Evolutionary conservation across 2,113 vertebrate genomes (phyloP).

Genomic region (Stigmatopora nigra): DNA sequence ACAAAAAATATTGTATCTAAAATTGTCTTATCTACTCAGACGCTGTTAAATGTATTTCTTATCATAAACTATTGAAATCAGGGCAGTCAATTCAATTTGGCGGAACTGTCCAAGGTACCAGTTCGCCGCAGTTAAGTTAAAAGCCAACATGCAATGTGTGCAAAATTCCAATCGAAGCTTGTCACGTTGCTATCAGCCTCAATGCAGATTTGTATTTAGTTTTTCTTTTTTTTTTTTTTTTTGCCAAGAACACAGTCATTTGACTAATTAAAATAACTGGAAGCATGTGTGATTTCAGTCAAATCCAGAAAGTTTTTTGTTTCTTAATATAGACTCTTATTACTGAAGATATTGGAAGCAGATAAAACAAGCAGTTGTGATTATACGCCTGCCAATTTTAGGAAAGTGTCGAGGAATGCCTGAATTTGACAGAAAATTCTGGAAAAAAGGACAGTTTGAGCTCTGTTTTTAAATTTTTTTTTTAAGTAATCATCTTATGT

Average conservation of each 20-base stretch:
- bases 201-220: constrained; percentile 31
- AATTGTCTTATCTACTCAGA: too few relatives aligned
- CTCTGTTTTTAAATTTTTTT: background rate
- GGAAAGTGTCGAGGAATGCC: constrained; percentile 10
- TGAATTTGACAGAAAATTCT: constrained; percentile 31
- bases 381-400: constrained; percentile 11
- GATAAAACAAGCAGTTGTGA: constrained; percentile 20
- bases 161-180: constrained; percentile 52
- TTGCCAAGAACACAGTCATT: constrained; percentile 43
- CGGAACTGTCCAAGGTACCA: background rate
- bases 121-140: constrained; percentile 14
- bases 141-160: constrained; percentile 34
- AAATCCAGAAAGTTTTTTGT: constrained; percentile 38
- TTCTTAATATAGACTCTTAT: constrained; percentile 35
- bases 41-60: background rate
- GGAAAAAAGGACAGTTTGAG: constrained; percentile 22
- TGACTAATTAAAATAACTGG: constrained; percentile 61
- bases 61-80: too few relatives aligned
- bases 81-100: background rate
- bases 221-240: too few relatives aligned
- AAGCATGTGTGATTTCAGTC: constrained; percentile 56
- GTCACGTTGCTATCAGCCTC: constrained; percentile 45
- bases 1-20: too few relatives aligned
- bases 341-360: constrained; percentile 34
- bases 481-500: constrained; percentile 40